phyloP scores from a whole-genome alignment of 1,140 invertebrate species.

The Plodia interpunctella region DNA sequence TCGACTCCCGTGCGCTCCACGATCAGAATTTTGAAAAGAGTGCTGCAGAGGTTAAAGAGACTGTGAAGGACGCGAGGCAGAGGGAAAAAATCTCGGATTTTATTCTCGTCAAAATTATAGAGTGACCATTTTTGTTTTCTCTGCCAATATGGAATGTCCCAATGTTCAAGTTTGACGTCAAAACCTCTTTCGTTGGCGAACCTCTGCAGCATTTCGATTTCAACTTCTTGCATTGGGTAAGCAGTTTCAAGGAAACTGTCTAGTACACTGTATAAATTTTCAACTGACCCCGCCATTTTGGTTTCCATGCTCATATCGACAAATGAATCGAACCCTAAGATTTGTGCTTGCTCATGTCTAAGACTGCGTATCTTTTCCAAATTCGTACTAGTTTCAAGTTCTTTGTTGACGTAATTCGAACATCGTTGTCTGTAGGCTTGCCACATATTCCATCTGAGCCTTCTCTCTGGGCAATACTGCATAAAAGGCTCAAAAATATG shows the following conservation, averaged over 20 bases:
- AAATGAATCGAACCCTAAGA: slow-evolving; percentile 88
- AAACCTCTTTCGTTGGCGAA: slow-evolving; percentile 89
- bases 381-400: slow-evolving; percentile 83
- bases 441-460: slow-evolving; percentile 90
- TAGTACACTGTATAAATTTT: slow-evolving; percentile 87
- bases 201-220: slow-evolving; percentile 83
- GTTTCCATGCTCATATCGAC: slow-evolving; percentile 94
- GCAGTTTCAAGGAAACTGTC: slow-evolving; percentile 82
- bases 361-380: slow-evolving; percentile 87
- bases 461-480: slow-evolving; percentile 88
- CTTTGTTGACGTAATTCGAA: slow-evolving; percentile 81
- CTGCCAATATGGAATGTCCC: slow-evolving; percentile 93
- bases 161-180: slow-evolving; percentile 82
- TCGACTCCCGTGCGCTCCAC: slow-evolving; percentile 81
- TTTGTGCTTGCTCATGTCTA: slow-evolving; percentile 83
- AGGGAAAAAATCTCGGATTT: slow-evolving; percentile 90
- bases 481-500: slow-evolving; percentile 85
- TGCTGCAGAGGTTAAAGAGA: slow-evolving; percentile 85
- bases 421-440: slow-evolving; percentile 84
- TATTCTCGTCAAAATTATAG: slow-evolving; percentile 83
- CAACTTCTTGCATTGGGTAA: slow-evolving; percentile 84
- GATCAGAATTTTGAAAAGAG: slow-evolving; percentile 90
- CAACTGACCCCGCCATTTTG: slow-evolving; percentile 93
- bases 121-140: slow-evolving; percentile 82
- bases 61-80: slow-evolving; percentile 86